Percentiles rank a stretch among this genome's conserved stretches.
Conservation (phyloP, 2,797 vertebrate genomes). For the Crocodylus rhombifer region DNA sequence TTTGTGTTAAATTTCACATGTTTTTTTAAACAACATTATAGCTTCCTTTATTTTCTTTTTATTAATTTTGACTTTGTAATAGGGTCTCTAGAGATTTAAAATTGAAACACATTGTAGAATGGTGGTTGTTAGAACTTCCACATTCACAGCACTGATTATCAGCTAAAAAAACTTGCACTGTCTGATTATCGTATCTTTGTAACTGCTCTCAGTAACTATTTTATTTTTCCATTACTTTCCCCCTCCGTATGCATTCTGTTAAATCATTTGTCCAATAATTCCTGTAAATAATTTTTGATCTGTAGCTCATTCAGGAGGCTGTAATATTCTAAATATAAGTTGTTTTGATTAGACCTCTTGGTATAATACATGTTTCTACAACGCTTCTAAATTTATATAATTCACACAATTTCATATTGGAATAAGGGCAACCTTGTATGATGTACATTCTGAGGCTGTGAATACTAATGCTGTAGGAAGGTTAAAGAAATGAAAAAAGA, state of each 20-base stretch:
- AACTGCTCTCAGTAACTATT: background rate
- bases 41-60: slow-evolving; percentile 68
- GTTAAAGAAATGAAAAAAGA: too few relatives aligned
- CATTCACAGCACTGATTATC: slow-evolving; percentile 33
- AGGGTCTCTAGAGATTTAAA: slow-evolving; percentile 54
- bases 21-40: slow-evolving; percentile 69
- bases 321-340: background rate
- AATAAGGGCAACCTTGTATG: too few relatives aligned
- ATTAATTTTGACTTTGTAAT: slow-evolving; percentile 75
- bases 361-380: background rate
- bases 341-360: background rate
- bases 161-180: background rate
- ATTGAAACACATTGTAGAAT: slow-evolving; percentile 40
- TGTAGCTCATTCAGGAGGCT: background rate
- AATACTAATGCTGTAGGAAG: too few relatives aligned
- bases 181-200: background rate
- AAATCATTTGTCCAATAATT: background rate
- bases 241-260: background rate
- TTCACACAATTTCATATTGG: background rate
- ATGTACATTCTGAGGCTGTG: background rate
- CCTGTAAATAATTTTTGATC: background rate
- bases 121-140: slow-evolving; percentile 43
- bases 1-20: slow-evolving; percentile 70
- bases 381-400: background rate
- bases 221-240: background rate